phyloP scores from a whole-genome alignment of 1,140 invertebrate species.

The Sinella curviseta region DNA sequence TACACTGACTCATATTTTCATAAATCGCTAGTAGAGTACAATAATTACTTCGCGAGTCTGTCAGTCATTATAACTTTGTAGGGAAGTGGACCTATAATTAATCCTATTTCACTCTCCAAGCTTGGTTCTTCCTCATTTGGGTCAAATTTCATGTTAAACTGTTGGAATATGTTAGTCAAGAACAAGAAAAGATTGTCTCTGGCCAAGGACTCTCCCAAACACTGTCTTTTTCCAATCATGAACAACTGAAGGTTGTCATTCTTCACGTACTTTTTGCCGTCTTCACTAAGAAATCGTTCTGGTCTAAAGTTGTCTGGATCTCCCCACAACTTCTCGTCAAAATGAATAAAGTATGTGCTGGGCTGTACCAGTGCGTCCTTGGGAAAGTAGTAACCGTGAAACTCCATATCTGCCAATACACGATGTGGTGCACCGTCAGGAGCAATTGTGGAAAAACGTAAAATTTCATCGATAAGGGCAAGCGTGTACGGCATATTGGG shows the following conservation, averaged over 20 bases:
- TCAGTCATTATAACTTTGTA: background rate
- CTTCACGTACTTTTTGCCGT: conserved; percentile 43
- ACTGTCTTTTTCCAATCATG: conserved; percentile 46
- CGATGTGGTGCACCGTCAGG: conserved; percentile 36
- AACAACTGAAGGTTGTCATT: conserved; percentile 51
- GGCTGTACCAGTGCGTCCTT: conserved; percentile 27
- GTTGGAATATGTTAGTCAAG: conserved; percentile 4
- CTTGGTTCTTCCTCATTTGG: background rate
- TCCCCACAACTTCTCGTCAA: conserved; percentile 51
- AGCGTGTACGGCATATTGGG: conserved; percentile 49
- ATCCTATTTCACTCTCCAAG: background rate
- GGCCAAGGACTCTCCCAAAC: conserved; percentile 29
- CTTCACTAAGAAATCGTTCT: conserved; percentile 55
- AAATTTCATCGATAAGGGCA: conserved; percentile 49
- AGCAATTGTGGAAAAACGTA: conserved; percentile 47
- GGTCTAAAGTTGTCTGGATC: conserved; percentile 57
- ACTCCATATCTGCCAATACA: background rate
- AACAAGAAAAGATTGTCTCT: conserved; percentile 3
- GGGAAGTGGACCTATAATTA: background rate
- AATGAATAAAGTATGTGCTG: conserved; percentile 41
- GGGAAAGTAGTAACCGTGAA: conserved; percentile 1
- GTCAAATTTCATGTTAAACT: background rate
- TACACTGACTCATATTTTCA: no score
- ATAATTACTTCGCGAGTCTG: no score
- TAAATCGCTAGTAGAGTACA: no score